phyloP scores from a whole-genome alignment of 2,888 invertebrate species.

The Diachrysia chrysitis region DNA sequence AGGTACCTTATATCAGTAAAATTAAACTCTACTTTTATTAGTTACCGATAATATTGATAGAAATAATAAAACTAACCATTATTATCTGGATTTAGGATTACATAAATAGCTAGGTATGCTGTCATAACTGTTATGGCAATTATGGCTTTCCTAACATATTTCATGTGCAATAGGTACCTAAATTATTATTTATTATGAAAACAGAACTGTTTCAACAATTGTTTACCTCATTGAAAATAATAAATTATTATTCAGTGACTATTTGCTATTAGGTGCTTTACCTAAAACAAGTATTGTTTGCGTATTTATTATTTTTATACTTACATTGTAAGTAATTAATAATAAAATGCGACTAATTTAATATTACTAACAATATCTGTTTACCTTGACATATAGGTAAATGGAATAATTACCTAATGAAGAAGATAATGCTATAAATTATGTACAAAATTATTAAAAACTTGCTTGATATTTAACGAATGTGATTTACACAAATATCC shows the following conservation, averaged over 20 bases:
- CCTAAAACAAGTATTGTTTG: not conserved
- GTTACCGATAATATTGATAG: not conserved
- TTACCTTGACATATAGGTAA: not conserved
- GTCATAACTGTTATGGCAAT: not conserved
- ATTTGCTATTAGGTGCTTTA: not conserved
- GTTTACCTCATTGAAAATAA: not conserved
- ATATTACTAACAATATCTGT: not conserved
- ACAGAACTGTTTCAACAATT: not conserved
- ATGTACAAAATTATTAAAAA: not conserved
- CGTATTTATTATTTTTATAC: too few relatives aligned
- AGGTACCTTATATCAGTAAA: not conserved
- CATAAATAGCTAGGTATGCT: not conserved
- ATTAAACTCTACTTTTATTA: not conserved
- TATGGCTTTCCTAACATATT: not conserved
- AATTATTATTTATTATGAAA: not conserved
- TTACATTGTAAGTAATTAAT: too few relatives aligned
- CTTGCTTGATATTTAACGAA: not conserved
- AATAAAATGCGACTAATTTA: not conserved
- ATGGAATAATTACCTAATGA: not conserved
- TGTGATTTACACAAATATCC: not conserved
- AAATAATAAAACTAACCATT: not conserved
- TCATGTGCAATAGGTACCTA: not conserved
- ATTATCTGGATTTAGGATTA: too few relatives aligned
- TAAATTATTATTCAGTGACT: not conserved
- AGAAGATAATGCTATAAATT: not conserved